Base-by-base conservation (phyloP, 1,140 invertebrate genomes). In the Nebria ingens region DNA sequence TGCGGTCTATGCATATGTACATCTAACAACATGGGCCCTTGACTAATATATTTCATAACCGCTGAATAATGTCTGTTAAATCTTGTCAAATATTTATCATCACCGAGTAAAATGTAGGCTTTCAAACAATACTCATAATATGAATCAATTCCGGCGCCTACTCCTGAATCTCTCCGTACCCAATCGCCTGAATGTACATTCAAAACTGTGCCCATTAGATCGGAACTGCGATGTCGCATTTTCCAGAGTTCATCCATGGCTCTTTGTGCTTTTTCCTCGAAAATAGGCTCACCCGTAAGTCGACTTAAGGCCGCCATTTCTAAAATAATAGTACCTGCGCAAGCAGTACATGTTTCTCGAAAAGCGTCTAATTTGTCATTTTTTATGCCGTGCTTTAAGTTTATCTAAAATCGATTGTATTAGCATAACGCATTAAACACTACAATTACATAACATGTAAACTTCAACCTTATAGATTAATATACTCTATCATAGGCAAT, bases 81-180 rank as follows among this genome's bases (percentile, higher is more conserved):
- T 56, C 94, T 76, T 19, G 88, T 84, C 57, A 97, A 74, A 74
- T 97, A 98, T 60, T 87, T 87, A 84, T 93, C 79, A 83, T 96
- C 68, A 73, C 94, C 86, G 1, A 89, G 73, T 57, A 90, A 73
- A 60, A 89, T 86, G 64, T 89, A 89, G 0, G 93, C 93, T 73
- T 98, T 98, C 15, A 98, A 79, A 61, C 93, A 91, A 72, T 99
- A 99, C 72, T 98, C 96, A 71, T 98, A 98, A 71, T 98, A 99
- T 0, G 93, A 97, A 72, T 99, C 96, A 61, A 98, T 98, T 9
- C 97, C 96, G 38, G 96, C 97, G n/a, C 97, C 97, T 17, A 98
- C 93, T 2, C 95, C 94, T 21, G 91, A 92, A 70, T 98, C 95
- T 68, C 93, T 81, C 19, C 94, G 76, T 2, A 98, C 84, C 95